These are phyloP conservation scores for Allacma fusca DNA, from an alignment of 2,888 invertebrate species.

Conservation along the genomic window DNA sequence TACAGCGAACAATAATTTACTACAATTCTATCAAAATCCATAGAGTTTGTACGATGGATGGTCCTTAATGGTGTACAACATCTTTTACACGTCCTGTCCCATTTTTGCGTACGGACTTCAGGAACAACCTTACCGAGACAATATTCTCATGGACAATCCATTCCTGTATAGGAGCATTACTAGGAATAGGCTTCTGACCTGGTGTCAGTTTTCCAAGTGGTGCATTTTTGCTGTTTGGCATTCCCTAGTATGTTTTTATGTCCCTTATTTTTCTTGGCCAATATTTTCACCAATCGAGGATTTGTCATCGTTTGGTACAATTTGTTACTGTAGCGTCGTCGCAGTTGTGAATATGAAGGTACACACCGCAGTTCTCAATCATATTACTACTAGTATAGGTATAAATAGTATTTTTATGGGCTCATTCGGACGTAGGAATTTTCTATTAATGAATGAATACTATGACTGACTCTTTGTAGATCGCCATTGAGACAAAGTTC, in stretches of 20 bases:
- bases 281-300: slow-evolving; percentile 61
- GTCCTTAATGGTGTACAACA: slow-evolving; percentile 79
- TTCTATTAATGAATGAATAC: background rate
- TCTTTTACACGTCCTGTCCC: slow-evolving; percentile 78
- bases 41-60: slow-evolving; percentile 78
- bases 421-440: background rate
- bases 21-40: background rate
- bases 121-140: slow-evolving; percentile 74
- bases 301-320: slow-evolving; percentile 71
- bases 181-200: slow-evolving; percentile 73
- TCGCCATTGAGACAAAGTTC: slow-evolving; percentile 72
- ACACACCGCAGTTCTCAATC: slow-evolving; percentile 12
- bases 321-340: slow-evolving; percentile 70
- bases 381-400: too few relatives aligned
- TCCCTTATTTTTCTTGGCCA: slow-evolving; percentile 64
- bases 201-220: slow-evolving; percentile 73
- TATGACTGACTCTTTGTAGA: slow-evolving; percentile 60
- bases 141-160: slow-evolving; percentile 71
- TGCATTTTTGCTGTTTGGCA: slow-evolving; percentile 70
- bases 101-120: slow-evolving; percentile 77
- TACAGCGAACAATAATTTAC: background rate
- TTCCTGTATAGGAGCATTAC: slow-evolving; percentile 73
- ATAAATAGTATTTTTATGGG: too few relatives aligned
- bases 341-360: slow-evolving; percentile 70
- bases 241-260: slow-evolving; percentile 71